Percentiles rank a stretch among this genome's conserved stretches.
Conservation (phyloP, 1,140 invertebrate genomes). For the Apis laboriosa region DNA sequence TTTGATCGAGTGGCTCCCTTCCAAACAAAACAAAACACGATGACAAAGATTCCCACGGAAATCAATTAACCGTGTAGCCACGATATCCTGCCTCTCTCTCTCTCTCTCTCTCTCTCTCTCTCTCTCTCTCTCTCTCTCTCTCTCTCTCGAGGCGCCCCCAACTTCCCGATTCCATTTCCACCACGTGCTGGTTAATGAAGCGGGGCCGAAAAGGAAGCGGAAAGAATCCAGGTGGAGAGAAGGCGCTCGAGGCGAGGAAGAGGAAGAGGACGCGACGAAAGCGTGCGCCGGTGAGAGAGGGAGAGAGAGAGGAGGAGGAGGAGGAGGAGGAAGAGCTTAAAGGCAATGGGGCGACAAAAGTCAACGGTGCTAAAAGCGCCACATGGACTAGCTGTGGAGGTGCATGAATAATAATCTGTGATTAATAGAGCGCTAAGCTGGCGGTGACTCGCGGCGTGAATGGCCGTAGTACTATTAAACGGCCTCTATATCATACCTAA, state of each 20-base stretch:
- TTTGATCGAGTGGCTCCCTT: constrained; percentile 6
- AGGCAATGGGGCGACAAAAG: constrained; percentile 69
- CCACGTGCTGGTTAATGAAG: constrained; percentile 68
- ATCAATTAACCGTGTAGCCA: constrained; percentile 52
- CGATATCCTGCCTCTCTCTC: constrained; percentile 8
- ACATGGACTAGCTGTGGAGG: constrained; percentile 57
- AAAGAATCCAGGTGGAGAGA: constrained; percentile 56
- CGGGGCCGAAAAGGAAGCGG: constrained; percentile 52
- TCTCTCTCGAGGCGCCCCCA: not conserved
- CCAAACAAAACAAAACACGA: not conserved
- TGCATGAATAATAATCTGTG: constrained; percentile 78
- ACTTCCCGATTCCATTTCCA: constrained; percentile 54
- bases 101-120: too few relatives aligned
- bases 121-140: too few relatives aligned
- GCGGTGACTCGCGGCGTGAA: constrained; percentile 66
- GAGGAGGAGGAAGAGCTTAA: constrained; percentile 48
- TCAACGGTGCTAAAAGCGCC: constrained; percentile 72
- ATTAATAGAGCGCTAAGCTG: constrained; percentile 76
- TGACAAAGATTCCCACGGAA: constrained; percentile 45
- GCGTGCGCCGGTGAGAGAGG: not conserved
- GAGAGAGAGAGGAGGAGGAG: not conserved
- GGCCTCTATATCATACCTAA: constrained; percentile 59
- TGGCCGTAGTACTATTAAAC: constrained; percentile 70
- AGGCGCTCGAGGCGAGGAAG: not conserved
- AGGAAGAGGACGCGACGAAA: not conserved